Evolutionary conservation across 2,113 vertebrate genomes (phyloP).

Genomic region (Pseudolaguvia tuberculata): DNA sequence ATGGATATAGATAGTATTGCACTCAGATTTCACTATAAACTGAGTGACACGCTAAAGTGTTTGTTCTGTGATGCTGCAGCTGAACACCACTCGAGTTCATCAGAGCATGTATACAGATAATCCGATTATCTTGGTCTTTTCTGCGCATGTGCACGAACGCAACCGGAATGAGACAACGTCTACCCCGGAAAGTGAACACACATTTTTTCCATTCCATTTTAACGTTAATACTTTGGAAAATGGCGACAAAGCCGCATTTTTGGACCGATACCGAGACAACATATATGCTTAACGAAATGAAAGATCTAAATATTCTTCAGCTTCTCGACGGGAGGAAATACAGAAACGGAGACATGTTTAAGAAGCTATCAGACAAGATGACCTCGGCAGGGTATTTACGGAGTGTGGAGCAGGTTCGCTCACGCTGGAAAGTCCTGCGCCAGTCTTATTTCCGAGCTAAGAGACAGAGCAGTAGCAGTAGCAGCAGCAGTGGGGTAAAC

Average conservation of each 20-base stretch:
- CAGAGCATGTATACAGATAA: neutral
- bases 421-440: neutral
- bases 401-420: conserved; percentile 6
- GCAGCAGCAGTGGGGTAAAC: neutral
- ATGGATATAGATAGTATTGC: neutral
- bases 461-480: neutral
- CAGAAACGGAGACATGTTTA: conserved; percentile 5
- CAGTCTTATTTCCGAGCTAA: conserved; percentile 3
- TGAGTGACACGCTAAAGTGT: neutral
- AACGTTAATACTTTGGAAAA: neutral
- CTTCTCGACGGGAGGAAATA: conserved; percentile 10
- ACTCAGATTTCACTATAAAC: neutral
- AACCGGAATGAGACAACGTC: neutral
- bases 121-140: neutral
- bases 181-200: neutral
- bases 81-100: neutral
- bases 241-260: conserved; percentile 12
- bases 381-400: conserved; percentile 2
- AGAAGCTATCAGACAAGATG: conserved; percentile 1
- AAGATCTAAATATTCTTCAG: conserved; percentile 9
- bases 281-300: conserved; percentile 8
- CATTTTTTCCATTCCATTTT: neutral
- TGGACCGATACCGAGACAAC: neutral
- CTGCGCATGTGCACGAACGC: neutral
- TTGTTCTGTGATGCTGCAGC: neutral